Percentiles rank a stretch among this genome's conserved stretches.
These are phyloP conservation scores for Channa argus DNA, from an alignment of 2,113 vertebrate species.

Conservation along the genomic window DNA sequence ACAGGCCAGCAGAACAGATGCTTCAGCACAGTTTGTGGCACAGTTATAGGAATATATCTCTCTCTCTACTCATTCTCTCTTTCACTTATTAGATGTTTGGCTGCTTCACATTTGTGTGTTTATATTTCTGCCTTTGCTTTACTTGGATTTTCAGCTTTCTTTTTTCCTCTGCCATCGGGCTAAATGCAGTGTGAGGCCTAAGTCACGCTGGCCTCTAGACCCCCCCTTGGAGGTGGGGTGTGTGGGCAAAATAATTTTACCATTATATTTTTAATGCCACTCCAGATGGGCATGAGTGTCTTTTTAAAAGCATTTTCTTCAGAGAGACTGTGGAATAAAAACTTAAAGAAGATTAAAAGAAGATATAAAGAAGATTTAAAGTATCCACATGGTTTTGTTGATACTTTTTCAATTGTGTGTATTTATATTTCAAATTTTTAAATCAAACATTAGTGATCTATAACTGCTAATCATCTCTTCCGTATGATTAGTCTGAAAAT, in stretches of 20 bases:
- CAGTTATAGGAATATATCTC: slow-evolving; percentile 20
- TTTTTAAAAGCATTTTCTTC: no score
- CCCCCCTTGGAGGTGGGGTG: slow-evolving; percentile 1
- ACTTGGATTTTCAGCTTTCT: slow-evolving; percentile 35
- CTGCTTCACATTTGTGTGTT: slow-evolving; percentile 32
- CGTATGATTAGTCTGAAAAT: no score
- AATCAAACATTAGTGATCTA: no score
- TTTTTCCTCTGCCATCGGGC: slow-evolving; percentile 32
- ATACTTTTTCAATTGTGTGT: not conserved
- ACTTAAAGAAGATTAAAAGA: not conserved
- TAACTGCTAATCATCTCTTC: no score
- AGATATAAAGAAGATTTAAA: not conserved
- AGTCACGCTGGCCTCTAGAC: slow-evolving; percentile 14
- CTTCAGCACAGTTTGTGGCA: slow-evolving; percentile 49
- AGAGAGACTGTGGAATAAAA: not conserved
- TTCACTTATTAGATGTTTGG: slow-evolving; percentile 18
- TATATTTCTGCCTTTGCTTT: slow-evolving; percentile 39
- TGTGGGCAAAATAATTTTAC: not conserved
- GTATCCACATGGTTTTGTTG: not conserved
- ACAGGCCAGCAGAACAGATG: slow-evolving; percentile 43
- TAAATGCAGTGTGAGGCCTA: slow-evolving; percentile 32
- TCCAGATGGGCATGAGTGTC: not conserved
- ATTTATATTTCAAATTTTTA: not conserved
- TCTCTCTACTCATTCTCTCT: slow-evolving; percentile 21
- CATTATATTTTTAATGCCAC: no score